Evolutionary conservation across 2,113 vertebrate species (phyloP).

Genomic region (Carlito syrichta): DNA sequence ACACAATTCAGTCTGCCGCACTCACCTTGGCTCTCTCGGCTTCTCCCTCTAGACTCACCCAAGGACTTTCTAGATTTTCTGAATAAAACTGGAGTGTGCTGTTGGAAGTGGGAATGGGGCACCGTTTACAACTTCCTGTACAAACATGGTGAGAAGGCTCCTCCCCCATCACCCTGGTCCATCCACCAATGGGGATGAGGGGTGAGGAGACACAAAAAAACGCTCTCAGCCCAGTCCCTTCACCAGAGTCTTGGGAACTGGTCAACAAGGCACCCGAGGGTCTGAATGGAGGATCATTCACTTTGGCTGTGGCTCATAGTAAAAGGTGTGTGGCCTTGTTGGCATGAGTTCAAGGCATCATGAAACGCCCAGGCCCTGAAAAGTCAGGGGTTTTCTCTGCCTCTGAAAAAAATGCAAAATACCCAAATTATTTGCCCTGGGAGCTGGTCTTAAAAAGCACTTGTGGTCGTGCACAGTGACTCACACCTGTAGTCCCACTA

Average conservation of each 20-base stretch:
- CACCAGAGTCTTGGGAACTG: not conserved
- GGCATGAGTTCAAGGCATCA: not conserved
- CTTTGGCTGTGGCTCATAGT: too few species aligned
- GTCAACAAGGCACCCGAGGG: accelerated
- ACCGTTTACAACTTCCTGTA: constrained; percentile 65
- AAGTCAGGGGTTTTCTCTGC: not conserved
- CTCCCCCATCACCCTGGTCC: not conserved
- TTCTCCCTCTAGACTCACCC: not conserved
- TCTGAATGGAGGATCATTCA: not conserved
- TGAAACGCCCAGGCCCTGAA: not conserved
- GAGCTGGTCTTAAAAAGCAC: not conserved
- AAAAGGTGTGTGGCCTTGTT: not conserved
- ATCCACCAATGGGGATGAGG: too few species aligned
- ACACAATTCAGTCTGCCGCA: not conserved
- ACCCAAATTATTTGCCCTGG: not conserved
- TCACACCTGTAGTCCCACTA: too few species aligned
- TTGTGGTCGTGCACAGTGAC: too few species aligned
- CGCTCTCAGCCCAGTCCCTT: accelerated
- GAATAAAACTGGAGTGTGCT: not conserved
- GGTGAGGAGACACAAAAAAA: not conserved
- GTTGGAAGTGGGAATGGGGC: constrained; percentile 64
- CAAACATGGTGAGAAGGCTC: not conserved
- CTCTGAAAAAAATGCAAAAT: not conserved
- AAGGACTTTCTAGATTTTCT: not conserved
- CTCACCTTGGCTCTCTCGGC: not conserved